A percentile compares a stretch with the other conserved stretches of the same genome.
These are phyloP conservation scores for Noturus placidus DNA, from an alignment of 2,113 vertebrate species.

Conservation along the genomic window DNA sequence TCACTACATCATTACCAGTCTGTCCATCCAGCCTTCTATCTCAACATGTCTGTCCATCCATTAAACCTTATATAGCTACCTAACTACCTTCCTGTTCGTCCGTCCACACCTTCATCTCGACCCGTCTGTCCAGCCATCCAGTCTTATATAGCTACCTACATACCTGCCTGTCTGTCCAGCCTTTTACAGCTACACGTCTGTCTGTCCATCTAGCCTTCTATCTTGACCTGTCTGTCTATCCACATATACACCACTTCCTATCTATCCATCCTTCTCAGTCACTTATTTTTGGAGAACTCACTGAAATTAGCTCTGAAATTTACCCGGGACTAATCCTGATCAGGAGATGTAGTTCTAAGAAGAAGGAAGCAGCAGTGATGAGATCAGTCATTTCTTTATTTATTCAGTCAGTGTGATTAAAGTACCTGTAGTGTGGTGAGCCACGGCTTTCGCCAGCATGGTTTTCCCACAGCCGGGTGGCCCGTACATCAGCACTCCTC, in stretches of 20 bases:
- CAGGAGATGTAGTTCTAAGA: neutral
- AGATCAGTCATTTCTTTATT: neutral
- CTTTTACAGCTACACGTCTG: no score
- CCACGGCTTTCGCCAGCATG: conserved; percentile 94
- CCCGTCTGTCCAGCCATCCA: neutral
- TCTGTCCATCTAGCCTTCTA: no score
- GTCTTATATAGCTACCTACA: no score
- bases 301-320: no score
- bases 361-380: no score
- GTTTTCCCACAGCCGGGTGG: conserved; percentile 94
- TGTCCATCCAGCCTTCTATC: neutral
- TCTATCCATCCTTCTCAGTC: neutral
- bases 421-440: conserved; percentile 91
- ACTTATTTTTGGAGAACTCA: no score
- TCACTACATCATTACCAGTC: neutral
- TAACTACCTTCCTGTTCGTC: no score
- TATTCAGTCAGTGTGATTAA: neutral
- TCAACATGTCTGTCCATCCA: no score
- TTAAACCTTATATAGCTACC: no score
- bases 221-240: no score
- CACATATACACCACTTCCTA: neutral
- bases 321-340: neutral
- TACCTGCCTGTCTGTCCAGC: no score
- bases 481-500: conserved; percentile 92
- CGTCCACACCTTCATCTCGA: neutral